Conservation (phyloP, 2,888 invertebrate genomes). For the Didymodactylos carnosus region DNA sequence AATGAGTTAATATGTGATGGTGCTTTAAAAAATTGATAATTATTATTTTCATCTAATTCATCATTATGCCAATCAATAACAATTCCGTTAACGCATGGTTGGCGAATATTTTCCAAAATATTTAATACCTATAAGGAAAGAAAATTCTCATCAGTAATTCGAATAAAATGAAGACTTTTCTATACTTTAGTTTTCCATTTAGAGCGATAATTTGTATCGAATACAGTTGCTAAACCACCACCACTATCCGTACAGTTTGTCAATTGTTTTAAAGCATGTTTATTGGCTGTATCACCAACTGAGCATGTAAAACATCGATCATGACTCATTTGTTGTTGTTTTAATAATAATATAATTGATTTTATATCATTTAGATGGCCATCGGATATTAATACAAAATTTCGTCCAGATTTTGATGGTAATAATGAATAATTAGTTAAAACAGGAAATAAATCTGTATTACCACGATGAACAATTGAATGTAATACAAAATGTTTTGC, state of each 20-base stretch:
- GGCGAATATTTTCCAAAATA: conserved; percentile 23
- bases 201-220: not conserved
- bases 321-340: not conserved
- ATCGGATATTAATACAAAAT: not conserved
- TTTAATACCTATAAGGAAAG: conserved; percentile 19
- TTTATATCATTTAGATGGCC: not conserved
- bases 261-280: conserved; percentile 4
- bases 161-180: too few relatives aligned
- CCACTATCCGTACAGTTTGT: not conserved
- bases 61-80: conserved; percentile 26
- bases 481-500: not conserved
- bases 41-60: conserved; percentile 16
- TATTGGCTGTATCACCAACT: conserved; percentile 10
- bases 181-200: conserved; percentile 4
- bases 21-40: conserved; percentile 20
- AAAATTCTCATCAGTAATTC: conserved; percentile 1
- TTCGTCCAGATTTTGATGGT: not conserved
- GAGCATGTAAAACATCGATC: conserved; percentile 15
- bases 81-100: conserved; percentile 29
- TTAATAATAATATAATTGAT: not conserved
- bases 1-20: conserved; percentile 27
- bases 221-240: not conserved
- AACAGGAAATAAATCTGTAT: not conserved
- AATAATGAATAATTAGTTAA: not conserved
- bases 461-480: not conserved